Evolutionary conservation across 2,797 vertebrate genomes (phyloP).

Genomic region (Ctenopoma kingsleyae): DNA sequence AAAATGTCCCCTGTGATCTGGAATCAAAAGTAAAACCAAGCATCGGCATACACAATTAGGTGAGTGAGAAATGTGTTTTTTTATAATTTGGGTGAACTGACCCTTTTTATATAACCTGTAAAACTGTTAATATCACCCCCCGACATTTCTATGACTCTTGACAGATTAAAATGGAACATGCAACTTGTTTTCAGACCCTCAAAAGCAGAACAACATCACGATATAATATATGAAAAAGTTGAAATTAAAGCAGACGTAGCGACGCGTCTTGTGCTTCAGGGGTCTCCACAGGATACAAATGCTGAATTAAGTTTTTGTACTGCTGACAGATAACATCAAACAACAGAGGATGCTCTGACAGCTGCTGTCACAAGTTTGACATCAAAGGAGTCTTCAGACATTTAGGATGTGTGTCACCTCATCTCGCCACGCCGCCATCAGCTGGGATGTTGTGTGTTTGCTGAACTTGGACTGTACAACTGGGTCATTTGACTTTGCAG

Average conservation of each 20-base stretch:
- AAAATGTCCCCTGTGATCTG: background rate
- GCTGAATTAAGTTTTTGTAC: constrained; percentile 17
- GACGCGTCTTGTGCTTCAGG: background rate
- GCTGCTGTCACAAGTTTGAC: constrained; percentile 37
- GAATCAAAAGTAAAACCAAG: constrained; percentile 32
- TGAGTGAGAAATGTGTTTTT: background rate
- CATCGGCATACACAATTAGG: no score
- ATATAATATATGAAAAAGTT: background rate
- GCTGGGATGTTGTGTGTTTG: constrained; percentile 2
- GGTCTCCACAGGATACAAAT: constrained; percentile 21
- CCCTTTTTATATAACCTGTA: background rate
- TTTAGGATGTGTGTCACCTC: constrained; percentile 26
- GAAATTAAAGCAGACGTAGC: constrained; percentile 9
- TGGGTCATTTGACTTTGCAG: constrained; percentile 29
- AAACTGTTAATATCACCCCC: no score
- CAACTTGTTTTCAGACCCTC: background rate
- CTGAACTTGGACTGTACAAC: constrained; percentile 11
- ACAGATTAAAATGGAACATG: background rate
- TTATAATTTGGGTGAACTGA: background rate
- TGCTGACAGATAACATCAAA: constrained; percentile 52
- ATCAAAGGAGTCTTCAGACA: constrained; percentile 41
- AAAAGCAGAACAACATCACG: background rate
- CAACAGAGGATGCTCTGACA: constrained; percentile 36
- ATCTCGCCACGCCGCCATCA: constrained; percentile 4
- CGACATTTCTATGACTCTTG: background rate